Conservation (phyloP, 2,113 vertebrate species). For the Oreochromis tanganicae region DNA sequence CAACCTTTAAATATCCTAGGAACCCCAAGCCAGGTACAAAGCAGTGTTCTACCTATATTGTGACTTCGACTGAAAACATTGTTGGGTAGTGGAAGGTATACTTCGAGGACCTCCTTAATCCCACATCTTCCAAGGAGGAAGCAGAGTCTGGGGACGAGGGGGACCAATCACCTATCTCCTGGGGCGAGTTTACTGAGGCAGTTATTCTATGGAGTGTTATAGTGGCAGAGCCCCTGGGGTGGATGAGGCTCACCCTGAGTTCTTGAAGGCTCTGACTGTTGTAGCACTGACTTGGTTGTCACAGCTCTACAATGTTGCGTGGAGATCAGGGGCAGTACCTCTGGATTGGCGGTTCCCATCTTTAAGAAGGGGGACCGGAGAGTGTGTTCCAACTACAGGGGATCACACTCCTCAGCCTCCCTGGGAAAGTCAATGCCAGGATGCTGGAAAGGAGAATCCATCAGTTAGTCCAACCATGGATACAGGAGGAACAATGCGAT, state of each 20-base stretch:
- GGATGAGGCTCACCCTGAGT: background rate
- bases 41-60: background rate
- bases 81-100: background rate
- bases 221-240: background rate
- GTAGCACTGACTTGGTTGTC: background rate
- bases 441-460: background rate
- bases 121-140: background rate
- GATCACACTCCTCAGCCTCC: background rate
- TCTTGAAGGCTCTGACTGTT: background rate
- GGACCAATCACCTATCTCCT: background rate
- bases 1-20: background rate
- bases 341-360: background rate
- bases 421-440: background rate
- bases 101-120: background rate
- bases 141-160: background rate
- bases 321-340: background rate
- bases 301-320: background rate
- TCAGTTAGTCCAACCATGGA: background rate
- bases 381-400: background rate
- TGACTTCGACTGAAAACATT: background rate
- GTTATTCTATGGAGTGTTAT: background rate
- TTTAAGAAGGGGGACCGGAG: background rate
- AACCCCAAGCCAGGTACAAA: background rate
- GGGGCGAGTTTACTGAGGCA: background rate
- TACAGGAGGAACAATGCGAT: rapidly evolving